phyloP scores from a whole-genome alignment of 2,888 invertebrate genomes.

The Sinopyrophorus schimmeli region DNA sequence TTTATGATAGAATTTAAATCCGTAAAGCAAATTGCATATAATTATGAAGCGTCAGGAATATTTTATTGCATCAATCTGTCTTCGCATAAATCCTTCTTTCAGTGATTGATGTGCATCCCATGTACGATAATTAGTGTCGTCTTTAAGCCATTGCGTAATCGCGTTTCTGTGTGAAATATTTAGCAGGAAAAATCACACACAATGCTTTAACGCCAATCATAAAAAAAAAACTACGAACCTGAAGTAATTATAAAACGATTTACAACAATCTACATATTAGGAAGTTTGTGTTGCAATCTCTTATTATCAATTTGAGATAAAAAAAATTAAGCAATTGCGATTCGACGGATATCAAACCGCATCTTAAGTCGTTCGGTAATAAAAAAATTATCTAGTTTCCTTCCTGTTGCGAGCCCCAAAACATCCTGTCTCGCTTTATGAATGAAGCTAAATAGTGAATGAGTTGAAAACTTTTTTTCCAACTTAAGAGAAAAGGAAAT shows the following conservation, averaged over 20 bases:
- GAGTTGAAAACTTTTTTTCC: background rate
- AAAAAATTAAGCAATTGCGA: background rate
- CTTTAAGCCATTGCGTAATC: slow-evolving; percentile 7
- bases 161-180: slow-evolving; percentile 7
- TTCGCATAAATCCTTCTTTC: too few species aligned
- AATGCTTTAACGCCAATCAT: slow-evolving; percentile 6
- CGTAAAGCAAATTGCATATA: too few species aligned
- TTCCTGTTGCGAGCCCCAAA: background rate
- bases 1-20: too few species aligned
- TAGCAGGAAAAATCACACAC: slow-evolving; percentile 14
- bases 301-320: background rate
- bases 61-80: too few species aligned
- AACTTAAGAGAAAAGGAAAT: too few species aligned
- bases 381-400: background rate
- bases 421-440: background rate
- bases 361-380: background rate
- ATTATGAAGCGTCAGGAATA: too few species aligned
- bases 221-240: slow-evolving; percentile 1
- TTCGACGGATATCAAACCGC: background rate
- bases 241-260: slow-evolving; percentile 13
- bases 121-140: slow-evolving; percentile 12
- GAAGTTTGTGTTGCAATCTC: background rate
- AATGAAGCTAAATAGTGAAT: slow-evolving; percentile 5
- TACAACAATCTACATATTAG: background rate
- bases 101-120: too few species aligned